Conservation (phyloP, 2,888 invertebrate genomes). For the Deroplatys truncata region DNA sequence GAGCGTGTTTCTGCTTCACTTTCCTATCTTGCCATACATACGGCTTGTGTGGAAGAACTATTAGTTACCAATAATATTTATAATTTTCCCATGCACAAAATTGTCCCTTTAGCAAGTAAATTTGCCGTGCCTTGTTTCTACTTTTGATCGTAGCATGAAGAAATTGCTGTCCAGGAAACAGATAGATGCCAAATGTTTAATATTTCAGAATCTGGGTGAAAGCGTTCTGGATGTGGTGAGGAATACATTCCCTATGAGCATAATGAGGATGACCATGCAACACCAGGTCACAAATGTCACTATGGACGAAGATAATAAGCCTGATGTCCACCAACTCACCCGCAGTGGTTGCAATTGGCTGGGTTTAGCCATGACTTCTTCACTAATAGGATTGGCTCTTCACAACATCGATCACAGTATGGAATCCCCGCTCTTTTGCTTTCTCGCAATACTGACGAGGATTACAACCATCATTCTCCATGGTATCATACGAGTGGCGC, state of each 20-base stretch:
- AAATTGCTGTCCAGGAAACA: too few relatives aligned
- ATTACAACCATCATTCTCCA: not conserved
- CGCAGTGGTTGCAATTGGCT: not conserved
- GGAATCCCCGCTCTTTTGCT: not conserved
- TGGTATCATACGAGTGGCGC: not conserved
- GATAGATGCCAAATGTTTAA: not conserved
- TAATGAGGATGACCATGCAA: not conserved
- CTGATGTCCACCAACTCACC: accelerated
- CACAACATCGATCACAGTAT: not conserved
- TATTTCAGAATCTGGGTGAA: not conserved
- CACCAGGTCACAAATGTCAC: not conserved
- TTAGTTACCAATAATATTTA: too few relatives aligned
- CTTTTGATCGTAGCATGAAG: too few relatives aligned
- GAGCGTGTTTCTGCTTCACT: too few relatives aligned
- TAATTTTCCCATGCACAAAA: too few relatives aligned
- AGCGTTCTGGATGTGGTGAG: not conserved
- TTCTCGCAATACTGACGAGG: not conserved
- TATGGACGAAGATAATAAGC: not conserved
- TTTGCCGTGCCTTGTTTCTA: too few relatives aligned
- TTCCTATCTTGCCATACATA: too few relatives aligned
- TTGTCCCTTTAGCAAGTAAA: too few relatives aligned
- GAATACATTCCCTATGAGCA: not conserved
- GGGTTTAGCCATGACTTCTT: not conserved
- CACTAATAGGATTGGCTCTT: not conserved
- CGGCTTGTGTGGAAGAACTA: too few relatives aligned